Percentiles rank a stretch among this genome's conserved stretches.
phyloP scores from a whole-genome alignment of 92 coral and sea anemone species.

The Epizoanthus ramosus region DNA sequence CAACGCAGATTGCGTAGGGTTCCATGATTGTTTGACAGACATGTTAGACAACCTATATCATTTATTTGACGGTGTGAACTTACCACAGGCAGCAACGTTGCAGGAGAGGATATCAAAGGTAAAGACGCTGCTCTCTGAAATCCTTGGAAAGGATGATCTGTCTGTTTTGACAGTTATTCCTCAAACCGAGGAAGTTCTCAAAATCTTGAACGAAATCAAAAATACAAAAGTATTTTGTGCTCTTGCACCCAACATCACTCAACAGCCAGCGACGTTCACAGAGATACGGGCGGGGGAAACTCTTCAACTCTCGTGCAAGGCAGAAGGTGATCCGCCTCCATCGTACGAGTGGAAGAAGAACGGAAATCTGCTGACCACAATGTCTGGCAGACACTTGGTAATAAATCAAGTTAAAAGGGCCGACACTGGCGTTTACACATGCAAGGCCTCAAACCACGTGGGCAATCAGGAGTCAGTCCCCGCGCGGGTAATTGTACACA shows the following conservation, averaged over 20 bases:
- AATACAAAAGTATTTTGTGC: conserved; percentile 67
- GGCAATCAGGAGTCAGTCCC: conserved; percentile 60
- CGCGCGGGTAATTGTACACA: conserved; percentile 65
- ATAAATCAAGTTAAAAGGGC: conserved; percentile 40
- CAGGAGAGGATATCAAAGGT: conserved; percentile 26
- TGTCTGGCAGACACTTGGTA: conserved; percentile 30
- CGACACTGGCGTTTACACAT: conserved; percentile 70
- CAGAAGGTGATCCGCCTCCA: conserved; percentile 54
- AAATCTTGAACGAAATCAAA: conserved; percentile 45
- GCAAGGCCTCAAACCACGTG: conserved; percentile 74
- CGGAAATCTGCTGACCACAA: conserved; percentile 44
- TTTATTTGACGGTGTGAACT: conserved; percentile 59
- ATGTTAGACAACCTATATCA: conserved; percentile 55
- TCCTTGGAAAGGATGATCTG: conserved; percentile 45
- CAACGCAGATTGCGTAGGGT: conserved; percentile 66
- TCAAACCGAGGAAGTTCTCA: conserved; percentile 48
- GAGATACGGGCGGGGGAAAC: conserved; percentile 58
- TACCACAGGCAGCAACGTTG: conserved; percentile 55
- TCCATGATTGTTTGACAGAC: conserved; percentile 66
- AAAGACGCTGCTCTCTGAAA: conserved; percentile 37
- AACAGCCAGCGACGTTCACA: conserved; percentile 66
- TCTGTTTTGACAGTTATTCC: conserved; percentile 50
- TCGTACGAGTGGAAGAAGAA: conserved; percentile 67
- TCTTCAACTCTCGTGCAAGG: conserved; percentile 62
- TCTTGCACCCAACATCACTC: conserved; percentile 72